Evolutionary conservation across 2,888 invertebrate genomes (phyloP), one percentile per base, ranked within the genome.

Genomic region (Azorinus chamasolen): DNA sequence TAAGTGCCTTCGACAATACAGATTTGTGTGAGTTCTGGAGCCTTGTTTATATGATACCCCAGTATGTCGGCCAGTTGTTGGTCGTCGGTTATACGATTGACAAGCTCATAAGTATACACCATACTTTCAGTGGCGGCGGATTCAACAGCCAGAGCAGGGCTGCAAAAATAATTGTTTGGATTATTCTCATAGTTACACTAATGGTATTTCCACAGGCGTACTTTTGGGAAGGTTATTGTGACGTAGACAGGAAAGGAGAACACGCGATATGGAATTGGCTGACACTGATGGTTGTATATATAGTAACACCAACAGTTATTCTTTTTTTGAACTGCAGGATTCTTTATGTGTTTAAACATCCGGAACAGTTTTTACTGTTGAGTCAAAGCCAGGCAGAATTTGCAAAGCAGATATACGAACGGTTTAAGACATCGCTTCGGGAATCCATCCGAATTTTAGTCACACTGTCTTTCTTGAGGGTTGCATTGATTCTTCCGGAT

Each of bases 1-100:
- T 87, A 14, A 79, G 82, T 1, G 85, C 86, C 0, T 73, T 89
- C 14, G 83, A 87, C 45, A 71, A 79, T 2, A 87, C 87, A 2
- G 87, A 82, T 3, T 75, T 90, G 71, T 92, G 93, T 68, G 89
- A 90, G 50, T 72, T 79, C 5, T 92, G 90, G 86, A 89, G 90
- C 63, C 76, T 92, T 4, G 54, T 92, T 18, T 89, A 86, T 59
- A 83, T 91, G 77, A 85, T 87, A 53, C 85, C 88, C 12, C 91
- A 92, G 71, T 93, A 92, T 77, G 79, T 90, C 24, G 90, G 91
- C 18, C 88, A 91, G 8, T 66, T 92, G 8, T 85, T 93, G 0
- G 91, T 92, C 0, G 84, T 91, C 27, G 91, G 89, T 27, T 92
- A 92, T 71, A 92, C 91, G 0, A 81, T 90, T 2, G 92, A 92